Base-by-base conservation (phyloP, 2,888 invertebrate species). In the Thymelicus sylvestris region DNA sequence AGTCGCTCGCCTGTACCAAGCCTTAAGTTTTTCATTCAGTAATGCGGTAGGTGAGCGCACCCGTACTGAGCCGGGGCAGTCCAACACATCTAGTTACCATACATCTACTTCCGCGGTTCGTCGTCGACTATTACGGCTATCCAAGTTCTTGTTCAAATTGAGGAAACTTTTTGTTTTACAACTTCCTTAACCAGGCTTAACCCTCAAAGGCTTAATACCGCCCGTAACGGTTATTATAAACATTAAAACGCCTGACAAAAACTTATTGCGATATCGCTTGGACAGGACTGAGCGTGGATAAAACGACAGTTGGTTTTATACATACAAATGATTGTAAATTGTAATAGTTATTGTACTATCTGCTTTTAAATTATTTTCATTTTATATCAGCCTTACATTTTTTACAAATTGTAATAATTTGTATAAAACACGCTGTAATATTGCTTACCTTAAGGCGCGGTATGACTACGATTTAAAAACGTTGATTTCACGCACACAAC, bases 11-110 rank as follows among this genome's bases (percentile, higher is more conserved):
- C 13, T 55, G 15, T 8, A 44, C 55, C 4, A 12, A 55, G 55
- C 62, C 78, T 76, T 76, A 77, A 72, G 79, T 84, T 84, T 83
- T 83, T 83, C 78, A 80, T 73, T 71, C 73, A 71, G 78, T 68
- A 67, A 68, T 82, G 81, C 79, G 81, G 83, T 83, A 81, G 79
- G 81, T 81, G 79, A 62, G 62, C 68, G 62, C 48, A 48, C 59
- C 48, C 44, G 57, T 44, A 50, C 67, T 50, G 74, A 71, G 74
- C 67, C 76, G 63, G 63, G 66, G 74, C 72, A 44, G 15, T 24
- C 66, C 66, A 50, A 44, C 68, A 55, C 62, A 76, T 75, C 78
- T 76, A 76, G 76, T 76, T 78, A 75, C 75, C 75, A 74, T 76
- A 77, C 73, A 77, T 75, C 74, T 78, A 77, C 75, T 74, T 79